phyloP scores from a whole-genome alignment of 1,140 invertebrate species.

The Aphaenogaster rudis region DNA sequence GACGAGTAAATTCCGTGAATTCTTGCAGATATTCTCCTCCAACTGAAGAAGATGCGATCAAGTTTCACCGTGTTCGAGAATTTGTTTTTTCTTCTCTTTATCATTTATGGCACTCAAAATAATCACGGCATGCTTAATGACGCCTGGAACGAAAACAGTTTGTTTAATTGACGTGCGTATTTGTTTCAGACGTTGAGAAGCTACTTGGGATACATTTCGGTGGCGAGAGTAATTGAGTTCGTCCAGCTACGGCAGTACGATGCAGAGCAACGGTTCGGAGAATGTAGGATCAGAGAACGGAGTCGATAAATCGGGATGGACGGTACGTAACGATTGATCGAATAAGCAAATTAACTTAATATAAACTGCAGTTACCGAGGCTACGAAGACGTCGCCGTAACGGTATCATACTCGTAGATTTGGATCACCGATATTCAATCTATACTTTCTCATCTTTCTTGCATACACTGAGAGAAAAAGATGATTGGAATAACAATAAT shows the following conservation, averaged over 20 bases:
- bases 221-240: conserved; percentile 4
- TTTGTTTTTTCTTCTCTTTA: neutral
- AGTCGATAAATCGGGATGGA: conserved; percentile 84
- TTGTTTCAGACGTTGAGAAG: conserved; percentile 31
- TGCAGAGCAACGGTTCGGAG: conserved; percentile 85
- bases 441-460: neutral
- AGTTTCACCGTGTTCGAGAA: neutral
- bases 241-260: conserved; percentile 69
- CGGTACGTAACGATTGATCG: conserved; percentile 70
- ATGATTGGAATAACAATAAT: no score
- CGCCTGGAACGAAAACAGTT: neutral
- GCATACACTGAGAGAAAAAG: neutral
- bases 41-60: neutral
- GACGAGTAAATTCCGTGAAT: neutral
- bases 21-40: neutral
- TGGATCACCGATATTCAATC: neutral
- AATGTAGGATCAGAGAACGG: conserved; percentile 82
- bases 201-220: conserved; percentile 54
- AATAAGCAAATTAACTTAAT: neutral
- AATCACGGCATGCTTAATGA: neutral
- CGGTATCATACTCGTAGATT: neutral
- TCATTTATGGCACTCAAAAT: neutral
- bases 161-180: neutral
- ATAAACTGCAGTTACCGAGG: neutral
- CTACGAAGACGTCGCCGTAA: neutral